Base-by-base conservation (phyloP, 2,797 vertebrate genomes). In the Falco novaeseelandiae region DNA sequence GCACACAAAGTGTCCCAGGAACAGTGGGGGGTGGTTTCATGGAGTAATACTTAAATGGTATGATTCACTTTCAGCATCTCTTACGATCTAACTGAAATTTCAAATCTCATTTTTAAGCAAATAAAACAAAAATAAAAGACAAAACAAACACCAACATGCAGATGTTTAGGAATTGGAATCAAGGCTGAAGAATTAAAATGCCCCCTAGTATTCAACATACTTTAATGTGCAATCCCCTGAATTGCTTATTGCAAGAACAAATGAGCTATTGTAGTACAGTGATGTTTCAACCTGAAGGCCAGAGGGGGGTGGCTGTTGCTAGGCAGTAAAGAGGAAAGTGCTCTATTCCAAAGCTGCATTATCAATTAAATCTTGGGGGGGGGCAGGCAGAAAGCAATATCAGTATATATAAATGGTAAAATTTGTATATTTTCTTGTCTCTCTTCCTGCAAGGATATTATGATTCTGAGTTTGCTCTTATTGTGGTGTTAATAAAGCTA, bases 211-310 rank as follows among this genome's bases (percentile, higher is more conserved):
- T 79, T 87, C 40, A 89, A 55, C 54, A 54, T 6, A 15, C 44
- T 92, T 89, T 91, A 87, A 91, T 87, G 83, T 54, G 76, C 59
- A 90, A 83, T 95, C 91, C 97, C 94, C 91, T 94, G 93, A 96
- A 95, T 69, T 95, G 81, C 57, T 69, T 40, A 63, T 51, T 90
- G 90, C 87, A 89, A 78, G 69, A 72, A 95, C 40, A 86, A 94
- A 92, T 26, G 67, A 85, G 40, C 38, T 85, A 44, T 16, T 84
- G 72, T 71, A 61, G 34, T 48, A 80, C 71, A 51, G 19, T 16
- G 42, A 79, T 69, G 44, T 48, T 71, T 86, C 92, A 95, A 91
- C 40, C 54, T 55, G 30, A 93, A 95, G 91, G 89, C 40, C 73
- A 94, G 87, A 93, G 79, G 83, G 62, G 36, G 32, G 48, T 63